A percentile compares a stretch with the other conserved stretches of the same genome.
Evolutionary conservation across 2,888 invertebrate species (phyloP).

Genomic region (Lepidocyrtinus sp.): DNA sequence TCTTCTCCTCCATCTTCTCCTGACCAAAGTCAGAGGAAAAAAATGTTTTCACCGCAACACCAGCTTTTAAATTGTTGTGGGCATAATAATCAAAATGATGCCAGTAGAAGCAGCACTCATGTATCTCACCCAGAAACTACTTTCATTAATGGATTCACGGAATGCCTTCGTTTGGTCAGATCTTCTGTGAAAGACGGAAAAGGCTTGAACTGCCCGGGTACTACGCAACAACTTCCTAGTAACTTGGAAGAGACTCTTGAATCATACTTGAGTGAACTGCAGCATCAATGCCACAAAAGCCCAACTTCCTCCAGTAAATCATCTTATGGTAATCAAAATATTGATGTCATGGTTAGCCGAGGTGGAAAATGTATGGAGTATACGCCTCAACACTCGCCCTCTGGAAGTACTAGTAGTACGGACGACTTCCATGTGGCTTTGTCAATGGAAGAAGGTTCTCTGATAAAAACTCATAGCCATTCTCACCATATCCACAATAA

Average conservation of each 20-base stretch:
- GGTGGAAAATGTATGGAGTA: slow-evolving; percentile 23
- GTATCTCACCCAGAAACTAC: slow-evolving; percentile 25
- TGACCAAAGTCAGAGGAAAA: slow-evolving; percentile 18
- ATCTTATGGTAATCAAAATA: slow-evolving; percentile 16
- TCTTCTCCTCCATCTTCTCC: slow-evolving; percentile 21
- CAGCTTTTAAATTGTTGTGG: slow-evolving; percentile 36
- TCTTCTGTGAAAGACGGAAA: slow-evolving; percentile 48
- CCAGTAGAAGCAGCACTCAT: background rate
- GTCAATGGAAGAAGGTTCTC: slow-evolving; percentile 10
- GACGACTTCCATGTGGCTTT: slow-evolving; percentile 42
- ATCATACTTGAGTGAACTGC: slow-evolving; percentile 57
- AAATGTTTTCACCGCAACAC: background rate
- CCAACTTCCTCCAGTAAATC: slow-evolving; percentile 17
- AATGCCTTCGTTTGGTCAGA: slow-evolving; percentile 64
- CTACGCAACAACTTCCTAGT: slow-evolving; percentile 5
- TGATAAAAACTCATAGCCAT: slow-evolving; percentile 13
- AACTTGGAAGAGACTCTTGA: slow-evolving; percentile 62
- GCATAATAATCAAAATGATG: slow-evolving; percentile 25
- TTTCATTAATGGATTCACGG: slow-evolving; percentile 62
- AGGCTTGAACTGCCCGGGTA: slow-evolving; percentile 6
- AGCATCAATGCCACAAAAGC: slow-evolving; percentile 22
- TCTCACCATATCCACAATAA: background rate
- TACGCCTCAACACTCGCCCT: slow-evolving; percentile 42
- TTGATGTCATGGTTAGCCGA: background rate
- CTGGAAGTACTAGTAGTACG: background rate